Evolutionary conservation across 2,888 invertebrate species (phyloP), one percentile per base, ranked within the genome.

Genomic region (Platycheirus rosarum): DNA sequence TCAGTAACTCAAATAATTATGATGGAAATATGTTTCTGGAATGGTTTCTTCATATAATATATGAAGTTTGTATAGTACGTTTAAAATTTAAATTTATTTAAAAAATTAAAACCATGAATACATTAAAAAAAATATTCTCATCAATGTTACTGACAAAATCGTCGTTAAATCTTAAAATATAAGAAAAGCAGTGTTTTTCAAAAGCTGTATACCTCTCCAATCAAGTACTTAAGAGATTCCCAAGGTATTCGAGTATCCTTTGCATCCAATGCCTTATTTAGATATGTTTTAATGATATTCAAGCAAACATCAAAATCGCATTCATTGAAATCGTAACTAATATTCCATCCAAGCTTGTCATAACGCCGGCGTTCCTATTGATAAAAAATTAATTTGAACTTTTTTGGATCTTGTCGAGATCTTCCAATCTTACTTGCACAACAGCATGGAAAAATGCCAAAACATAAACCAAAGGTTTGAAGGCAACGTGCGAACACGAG

Each of bases 341-440:
- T 96, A 89, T 98, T 98, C 97, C 97, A 98, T 0, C 98, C 98
- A 70, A 97, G 95, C 91, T 97, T 97, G 87, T 96, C 97, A 89
- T 97, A 98, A 88, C 97, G 97, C 85, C 97, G 93, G 49, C 98
- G 93, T 89, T 98, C 98, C 94, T 96, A n/a, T 23, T 3, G 89
- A 11, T 77, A 9, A 46, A 18, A 16, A 40, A 9, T n/a, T n/a
- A n/a, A n/a, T n/a, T n/a, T n/a, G n/a, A n/a, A n/a, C n/a, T n/a
- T n/a, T n/a, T n/a, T n/a, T n/a, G n/a, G n/a, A n/a, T n/a, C n/a
- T n/a, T n/a, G n/a, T n/a, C n/a, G n/a, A n/a, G n/a, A n/a, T n/a
- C n/a, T 23, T 14, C 0, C 6, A n/a, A 40, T 51, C 86, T 89
- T 89, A 94, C 95, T 92, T 96, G 96, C 0, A 97, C 95, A 0